Conservation (phyloP, 2,888 invertebrate species). For the Isotomurus palustris region DNA sequence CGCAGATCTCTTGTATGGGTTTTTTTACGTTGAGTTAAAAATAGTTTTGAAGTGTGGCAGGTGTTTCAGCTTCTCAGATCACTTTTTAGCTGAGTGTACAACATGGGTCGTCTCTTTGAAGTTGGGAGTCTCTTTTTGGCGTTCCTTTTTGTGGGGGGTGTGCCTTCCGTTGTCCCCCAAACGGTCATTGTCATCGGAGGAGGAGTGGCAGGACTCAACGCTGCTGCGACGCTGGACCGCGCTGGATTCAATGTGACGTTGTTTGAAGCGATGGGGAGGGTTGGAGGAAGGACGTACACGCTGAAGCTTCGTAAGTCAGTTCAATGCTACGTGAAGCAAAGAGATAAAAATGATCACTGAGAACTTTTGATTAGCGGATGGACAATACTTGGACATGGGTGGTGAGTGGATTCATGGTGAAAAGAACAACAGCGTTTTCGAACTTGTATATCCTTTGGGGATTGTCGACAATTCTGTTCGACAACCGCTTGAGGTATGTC, state of each 20-base stretch:
- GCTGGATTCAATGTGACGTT: conserved; percentile 5
- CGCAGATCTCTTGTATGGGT: too few species aligned
- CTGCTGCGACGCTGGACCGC: neutral
- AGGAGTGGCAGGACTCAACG: conserved; percentile 3
- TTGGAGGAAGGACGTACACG: conserved; percentile 2
- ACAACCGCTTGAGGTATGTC: too few species aligned
- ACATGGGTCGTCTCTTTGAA: too few species aligned
- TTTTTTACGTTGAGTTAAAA: too few species aligned
- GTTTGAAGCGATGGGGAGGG: neutral
- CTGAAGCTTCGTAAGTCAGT: neutral
- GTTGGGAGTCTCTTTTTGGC: too few species aligned
- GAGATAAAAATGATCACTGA: neutral
- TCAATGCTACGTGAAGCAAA: too few species aligned
- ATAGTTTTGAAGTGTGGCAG: too few species aligned
- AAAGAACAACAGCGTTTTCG: conserved; percentile 1
- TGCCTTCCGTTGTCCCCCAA: too few species aligned
- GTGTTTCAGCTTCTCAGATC: too few species aligned
- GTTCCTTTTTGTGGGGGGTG: too few species aligned
- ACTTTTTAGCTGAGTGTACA: too few species aligned
- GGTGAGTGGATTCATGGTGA: conserved; percentile 9
- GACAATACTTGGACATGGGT: conserved; percentile 6
- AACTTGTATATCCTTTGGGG: conserved; percentile 1
- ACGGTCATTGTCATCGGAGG: conserved; percentile 4
- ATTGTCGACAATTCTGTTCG: neutral
- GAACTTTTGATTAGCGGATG: neutral